Evolutionary conservation across 2,797 vertebrate genomes (phyloP).

Genomic region (Typhlichthys eigenmanni): DNA sequence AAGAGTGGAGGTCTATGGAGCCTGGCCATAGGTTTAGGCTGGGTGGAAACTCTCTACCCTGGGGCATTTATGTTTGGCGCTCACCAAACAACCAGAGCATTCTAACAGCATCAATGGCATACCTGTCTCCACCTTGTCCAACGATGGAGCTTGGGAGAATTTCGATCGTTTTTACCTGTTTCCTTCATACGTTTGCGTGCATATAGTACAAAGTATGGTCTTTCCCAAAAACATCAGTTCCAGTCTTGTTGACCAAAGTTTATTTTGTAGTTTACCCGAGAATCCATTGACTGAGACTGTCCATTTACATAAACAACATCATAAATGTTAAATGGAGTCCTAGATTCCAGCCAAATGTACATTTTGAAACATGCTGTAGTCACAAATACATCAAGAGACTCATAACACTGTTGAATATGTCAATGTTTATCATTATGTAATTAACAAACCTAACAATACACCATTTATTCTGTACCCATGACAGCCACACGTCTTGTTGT

Average conservation of each 20-base stretch:
- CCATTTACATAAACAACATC: too few relatives aligned
- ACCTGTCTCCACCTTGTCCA: neutral
- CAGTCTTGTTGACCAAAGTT: neutral
- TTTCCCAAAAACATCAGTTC: too few relatives aligned
- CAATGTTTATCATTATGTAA: too few relatives aligned
- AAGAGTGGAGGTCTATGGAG: slow-evolving; percentile 23
- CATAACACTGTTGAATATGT: too few relatives aligned
- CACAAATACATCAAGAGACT: too few relatives aligned
- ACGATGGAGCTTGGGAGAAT: neutral
- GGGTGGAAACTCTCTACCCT: slow-evolving; percentile 9
- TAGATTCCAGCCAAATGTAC: too few relatives aligned
- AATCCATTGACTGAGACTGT: too few relatives aligned
- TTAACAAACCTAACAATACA: too few relatives aligned
- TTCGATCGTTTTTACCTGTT: neutral
- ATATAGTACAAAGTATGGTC: too few relatives aligned
- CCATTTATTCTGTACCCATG: neutral
- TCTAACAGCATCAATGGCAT: neutral
- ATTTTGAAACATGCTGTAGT: too few relatives aligned
- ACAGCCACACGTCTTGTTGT: slow-evolving; percentile 76
- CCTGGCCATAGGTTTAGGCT: slow-evolving; percentile 5
- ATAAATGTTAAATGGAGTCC: too few relatives aligned
- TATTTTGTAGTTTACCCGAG: too few relatives aligned
- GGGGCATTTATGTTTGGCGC: slow-evolving; percentile 4
- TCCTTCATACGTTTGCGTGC: neutral
- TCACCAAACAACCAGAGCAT: neutral